Conservation (phyloP, 2,888 invertebrate species). For the Napeogenes inachia region DNA sequence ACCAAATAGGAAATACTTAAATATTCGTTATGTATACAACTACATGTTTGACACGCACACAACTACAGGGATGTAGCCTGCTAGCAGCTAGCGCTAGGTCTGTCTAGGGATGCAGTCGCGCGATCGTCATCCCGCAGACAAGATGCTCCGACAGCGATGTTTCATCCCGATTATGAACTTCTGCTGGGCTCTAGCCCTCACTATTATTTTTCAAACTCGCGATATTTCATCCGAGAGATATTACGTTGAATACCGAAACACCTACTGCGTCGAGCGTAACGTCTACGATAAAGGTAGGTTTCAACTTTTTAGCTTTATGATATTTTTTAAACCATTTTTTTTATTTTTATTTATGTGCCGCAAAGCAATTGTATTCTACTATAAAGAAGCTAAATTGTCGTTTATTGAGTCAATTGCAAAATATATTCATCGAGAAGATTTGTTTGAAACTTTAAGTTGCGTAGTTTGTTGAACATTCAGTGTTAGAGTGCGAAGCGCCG, state of each 20-base stretch:
- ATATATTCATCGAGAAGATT: too few relatives aligned
- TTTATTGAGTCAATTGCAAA: too few relatives aligned
- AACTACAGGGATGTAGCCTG: neutral
- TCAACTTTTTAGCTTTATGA: neutral
- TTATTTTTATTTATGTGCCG: neutral
- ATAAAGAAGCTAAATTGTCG: too few relatives aligned
- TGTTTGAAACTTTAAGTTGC: too few relatives aligned
- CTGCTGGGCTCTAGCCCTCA: constrained; percentile 15
- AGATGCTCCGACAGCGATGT: constrained; percentile 16
- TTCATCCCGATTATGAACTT: constrained; percentile 16
- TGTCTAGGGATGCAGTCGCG: constrained; percentile 10
- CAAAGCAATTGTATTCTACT: constrained; percentile 1
- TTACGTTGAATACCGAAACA: constrained; percentile 9
- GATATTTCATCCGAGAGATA: constrained; percentile 13
- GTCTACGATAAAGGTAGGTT: constrained; percentile 5
- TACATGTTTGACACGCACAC: neutral
- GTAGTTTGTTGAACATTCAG: too few relatives aligned
- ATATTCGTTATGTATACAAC: too few relatives aligned
- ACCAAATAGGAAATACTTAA: too few relatives aligned
- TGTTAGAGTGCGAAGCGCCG: too few relatives aligned
- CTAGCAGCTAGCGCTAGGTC: neutral
- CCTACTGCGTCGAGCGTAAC: neutral
- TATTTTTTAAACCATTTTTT: neutral
- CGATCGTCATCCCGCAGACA: constrained; percentile 6
- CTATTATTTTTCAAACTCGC: constrained; percentile 12